A percentile compares a stretch with the other conserved stretches of the same genome.
These are phyloP conservation scores for Phrynocephalus forsythii DNA, from an alignment of 2,797 vertebrate genomes.

Conservation along the genomic window DNA sequence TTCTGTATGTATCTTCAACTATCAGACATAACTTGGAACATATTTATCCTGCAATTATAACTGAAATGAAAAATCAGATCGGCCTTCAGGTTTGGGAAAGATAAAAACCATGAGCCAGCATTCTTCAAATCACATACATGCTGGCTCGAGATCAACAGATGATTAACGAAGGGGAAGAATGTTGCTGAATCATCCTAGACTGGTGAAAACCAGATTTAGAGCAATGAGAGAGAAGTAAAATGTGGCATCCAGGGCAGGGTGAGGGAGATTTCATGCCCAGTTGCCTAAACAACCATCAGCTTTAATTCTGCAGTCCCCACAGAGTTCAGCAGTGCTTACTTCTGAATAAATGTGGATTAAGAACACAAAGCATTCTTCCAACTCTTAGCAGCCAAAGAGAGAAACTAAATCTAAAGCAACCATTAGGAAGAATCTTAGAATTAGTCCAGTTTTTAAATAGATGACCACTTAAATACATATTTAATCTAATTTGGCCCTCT, in stretches of 20 bases:
- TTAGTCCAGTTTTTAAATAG: background rate
- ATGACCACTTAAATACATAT: background rate
- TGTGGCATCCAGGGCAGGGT: background rate
- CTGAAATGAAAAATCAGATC: background rate
- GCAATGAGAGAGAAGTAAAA: background rate
- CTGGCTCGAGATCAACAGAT: background rate
- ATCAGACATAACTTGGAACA: too few species aligned
- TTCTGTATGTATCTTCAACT: background rate
- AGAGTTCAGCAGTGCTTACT: background rate
- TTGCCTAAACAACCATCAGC: background rate
- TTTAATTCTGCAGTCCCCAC: background rate
- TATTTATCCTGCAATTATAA: background rate
- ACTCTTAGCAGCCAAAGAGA: background rate
- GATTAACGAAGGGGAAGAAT: background rate
- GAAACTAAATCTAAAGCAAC: background rate
- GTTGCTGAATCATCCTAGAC: background rate
- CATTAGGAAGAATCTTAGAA: background rate
- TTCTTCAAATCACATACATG: background rate
- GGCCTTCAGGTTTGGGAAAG: background rate
- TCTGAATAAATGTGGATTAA: constrained; percentile 10
- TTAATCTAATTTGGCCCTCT: background rate
- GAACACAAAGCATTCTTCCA: background rate
- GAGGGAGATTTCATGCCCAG: background rate
- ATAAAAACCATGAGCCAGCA: background rate
- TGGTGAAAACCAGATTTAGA: background rate